A percentile compares a stretch with the other conserved stretches of the same genome.
Conservation (phyloP, 2,888 invertebrate genomes). For the Cabera pusaria region DNA sequence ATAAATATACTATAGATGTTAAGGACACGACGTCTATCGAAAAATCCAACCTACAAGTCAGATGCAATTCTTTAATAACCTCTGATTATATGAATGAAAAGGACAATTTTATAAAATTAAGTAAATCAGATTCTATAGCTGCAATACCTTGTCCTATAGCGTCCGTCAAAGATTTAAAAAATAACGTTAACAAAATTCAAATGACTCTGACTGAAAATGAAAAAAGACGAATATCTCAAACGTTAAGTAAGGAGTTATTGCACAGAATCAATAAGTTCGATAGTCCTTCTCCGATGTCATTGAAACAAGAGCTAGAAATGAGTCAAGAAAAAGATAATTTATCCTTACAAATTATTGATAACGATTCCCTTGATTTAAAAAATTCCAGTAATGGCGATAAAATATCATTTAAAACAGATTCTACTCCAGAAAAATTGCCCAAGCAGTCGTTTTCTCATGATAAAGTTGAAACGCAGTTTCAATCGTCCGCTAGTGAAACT, state of each 20-base stretch:
- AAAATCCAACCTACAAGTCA: constrained; percentile 76
- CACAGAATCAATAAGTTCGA: constrained; percentile 83
- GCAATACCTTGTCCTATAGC: constrained; percentile 73
- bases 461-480: constrained; percentile 57
- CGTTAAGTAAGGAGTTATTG: constrained; percentile 88
- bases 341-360: constrained; percentile 14
- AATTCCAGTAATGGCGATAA: constrained; percentile 5
- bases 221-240: constrained; percentile 88
- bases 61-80: constrained; percentile 82
- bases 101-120: constrained; percentile 60
- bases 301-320: constrained; percentile 84
- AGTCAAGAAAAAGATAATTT: constrained; percentile 63
- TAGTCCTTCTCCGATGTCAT: constrained; percentile 40
- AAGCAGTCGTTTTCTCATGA: constrained; percentile 51
- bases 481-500: constrained; percentile 85
- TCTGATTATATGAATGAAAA: constrained; percentile 61
- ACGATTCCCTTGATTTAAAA: constrained; percentile 6
- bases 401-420: constrained; percentile 5
- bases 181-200: constrained; percentile 76
- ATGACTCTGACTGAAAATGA: constrained; percentile 86
- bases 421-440: constrained; percentile 40
- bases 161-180: constrained; percentile 72
- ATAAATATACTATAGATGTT: constrained; percentile 86
- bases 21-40: constrained; percentile 56
- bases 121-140: constrained; percentile 83